Percentiles rank a stretch among this genome's conserved stretches.
Evolutionary conservation across 2,113 vertebrate genomes (phyloP).

Genomic region (Oreochromis tanganicae): DNA sequence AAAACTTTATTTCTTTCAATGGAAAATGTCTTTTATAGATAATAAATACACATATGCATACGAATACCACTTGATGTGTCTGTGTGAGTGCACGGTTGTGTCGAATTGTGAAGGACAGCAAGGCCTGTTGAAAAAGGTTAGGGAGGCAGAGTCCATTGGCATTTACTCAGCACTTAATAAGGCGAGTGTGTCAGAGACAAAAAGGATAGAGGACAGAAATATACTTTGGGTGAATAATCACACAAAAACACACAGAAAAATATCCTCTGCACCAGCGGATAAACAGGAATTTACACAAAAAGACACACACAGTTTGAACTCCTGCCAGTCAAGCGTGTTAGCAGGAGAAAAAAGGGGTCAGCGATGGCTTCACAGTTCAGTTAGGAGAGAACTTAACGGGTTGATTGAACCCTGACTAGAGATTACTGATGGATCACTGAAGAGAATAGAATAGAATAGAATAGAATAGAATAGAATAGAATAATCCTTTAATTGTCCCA

Average conservation of each 20-base stretch:
- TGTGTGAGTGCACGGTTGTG: neutral
- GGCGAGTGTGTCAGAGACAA: slow-evolving; percentile 28
- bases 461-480: neutral
- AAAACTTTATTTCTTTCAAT: neutral
- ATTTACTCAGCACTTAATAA: slow-evolving; percentile 52
- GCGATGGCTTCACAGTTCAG: slow-evolving; percentile 22
- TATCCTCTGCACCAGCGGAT: neutral
- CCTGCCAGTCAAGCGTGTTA: neutral
- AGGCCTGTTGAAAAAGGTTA: neutral
- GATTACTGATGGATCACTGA: neutral
- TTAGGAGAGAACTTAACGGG: neutral
- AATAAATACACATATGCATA: neutral
- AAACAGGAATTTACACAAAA: neutral
- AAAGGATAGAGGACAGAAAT: slow-evolving; percentile 7
- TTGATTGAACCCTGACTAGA: neutral
- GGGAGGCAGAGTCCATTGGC: slow-evolving; percentile 23
- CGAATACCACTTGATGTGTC: neutral
- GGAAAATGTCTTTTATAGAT: neutral
- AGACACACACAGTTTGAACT: neutral
- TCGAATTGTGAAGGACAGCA: neutral
- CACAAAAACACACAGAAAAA: neutral
- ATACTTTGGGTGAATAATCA: neutral
- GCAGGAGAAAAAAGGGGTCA: slow-evolving; percentile 5
- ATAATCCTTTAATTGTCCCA: too few relatives aligned
- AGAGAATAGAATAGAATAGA: neutral